A percentile compares a stretch with the other conserved stretches of the same genome.
phyloP scores from a whole-genome alignment of 2,888 invertebrate species.

The Cheilosia soror region DNA sequence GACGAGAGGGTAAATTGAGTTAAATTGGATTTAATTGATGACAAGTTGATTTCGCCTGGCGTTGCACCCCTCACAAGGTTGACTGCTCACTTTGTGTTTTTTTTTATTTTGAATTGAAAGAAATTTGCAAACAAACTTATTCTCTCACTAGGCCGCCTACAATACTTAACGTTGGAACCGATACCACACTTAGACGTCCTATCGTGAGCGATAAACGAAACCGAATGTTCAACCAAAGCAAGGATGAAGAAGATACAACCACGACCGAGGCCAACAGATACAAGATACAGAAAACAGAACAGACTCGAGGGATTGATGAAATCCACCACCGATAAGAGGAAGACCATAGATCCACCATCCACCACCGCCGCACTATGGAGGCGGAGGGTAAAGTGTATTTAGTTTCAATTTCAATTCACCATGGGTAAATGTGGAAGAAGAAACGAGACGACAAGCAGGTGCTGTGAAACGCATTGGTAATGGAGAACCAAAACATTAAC shows the following conservation, averaged over 20 bases:
- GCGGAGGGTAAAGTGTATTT: slow-evolving; percentile 44
- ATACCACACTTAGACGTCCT: slow-evolving; percentile 48
- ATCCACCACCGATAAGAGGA: slow-evolving; percentile 30
- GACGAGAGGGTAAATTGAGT: slow-evolving; percentile 52
- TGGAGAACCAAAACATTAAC: slow-evolving; percentile 66
- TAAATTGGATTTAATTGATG: slow-evolving; percentile 72
- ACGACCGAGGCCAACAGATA: slow-evolving; percentile 45
- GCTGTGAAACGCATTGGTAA: slow-evolving; percentile 51
- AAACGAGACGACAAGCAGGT: slow-evolving; percentile 59
- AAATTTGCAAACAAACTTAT: slow-evolving; percentile 19
- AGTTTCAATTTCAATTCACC: slow-evolving; percentile 12
- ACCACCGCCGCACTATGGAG: slow-evolving; percentile 5
- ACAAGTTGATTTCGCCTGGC: slow-evolving; percentile 38
- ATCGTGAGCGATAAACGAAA: slow-evolving; percentile 59
- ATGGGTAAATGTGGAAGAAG: slow-evolving; percentile 30
- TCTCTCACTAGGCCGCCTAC: slow-evolving; percentile 16
- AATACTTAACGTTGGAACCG: slow-evolving; percentile 1
- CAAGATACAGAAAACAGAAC: slow-evolving; percentile 35
- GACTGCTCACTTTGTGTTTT: slow-evolving; percentile 43
- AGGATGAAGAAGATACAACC: slow-evolving; percentile 58
- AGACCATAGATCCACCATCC: not conserved
- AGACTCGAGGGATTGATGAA: slow-evolving; percentile 20
- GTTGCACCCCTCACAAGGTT: slow-evolving; percentile 58
- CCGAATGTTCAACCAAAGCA: slow-evolving; percentile 62
- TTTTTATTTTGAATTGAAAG: slow-evolving; percentile 16